Conservation (phyloP, 2,113 vertebrate species). For the Pangasianodon hypophthalmus region DNA sequence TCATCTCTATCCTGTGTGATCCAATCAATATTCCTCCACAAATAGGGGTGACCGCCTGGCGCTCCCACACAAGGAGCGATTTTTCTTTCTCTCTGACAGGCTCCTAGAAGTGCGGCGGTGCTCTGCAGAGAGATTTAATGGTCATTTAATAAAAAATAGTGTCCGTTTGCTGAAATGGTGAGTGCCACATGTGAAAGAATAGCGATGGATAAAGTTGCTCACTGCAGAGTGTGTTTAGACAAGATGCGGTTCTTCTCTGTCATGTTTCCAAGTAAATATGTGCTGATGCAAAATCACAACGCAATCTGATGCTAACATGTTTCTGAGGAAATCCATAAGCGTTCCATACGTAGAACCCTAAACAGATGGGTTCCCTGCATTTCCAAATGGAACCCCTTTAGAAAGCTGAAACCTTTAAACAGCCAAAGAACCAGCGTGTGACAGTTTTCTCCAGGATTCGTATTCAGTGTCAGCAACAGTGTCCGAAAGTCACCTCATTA, state of each 20-base stretch:
- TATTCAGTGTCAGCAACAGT: background rate
- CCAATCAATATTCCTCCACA: constrained; percentile 53
- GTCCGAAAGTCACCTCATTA: background rate
- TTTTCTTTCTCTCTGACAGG: constrained; percentile 42
- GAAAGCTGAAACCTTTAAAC: background rate
- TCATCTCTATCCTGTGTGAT: constrained; percentile 51
- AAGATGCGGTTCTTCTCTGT: background rate
- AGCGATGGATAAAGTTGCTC: too few relatives aligned
- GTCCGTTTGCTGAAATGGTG: constrained; percentile 2
- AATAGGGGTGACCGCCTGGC: constrained; percentile 30
- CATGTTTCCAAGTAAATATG: background rate
- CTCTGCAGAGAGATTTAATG: constrained; percentile 28
- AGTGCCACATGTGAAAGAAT: background rate
- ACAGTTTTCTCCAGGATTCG: background rate
- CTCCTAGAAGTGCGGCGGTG: constrained; percentile 1
- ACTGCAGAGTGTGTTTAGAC: background rate
- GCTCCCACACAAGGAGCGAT: constrained; percentile 29
- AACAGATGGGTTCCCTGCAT: background rate
- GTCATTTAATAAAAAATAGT: constrained; percentile 38
- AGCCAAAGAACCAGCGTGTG: background rate
- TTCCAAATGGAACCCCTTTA: background rate
- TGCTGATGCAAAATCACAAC: background rate
- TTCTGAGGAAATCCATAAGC: background rate
- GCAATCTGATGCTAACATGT: background rate
- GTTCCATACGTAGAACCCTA: background rate